A percentile compares a stretch with the other conserved stretches of the same genome.
Conservation (phyloP, 2,113 vertebrate species). For the Solea senegalensis region DNA sequence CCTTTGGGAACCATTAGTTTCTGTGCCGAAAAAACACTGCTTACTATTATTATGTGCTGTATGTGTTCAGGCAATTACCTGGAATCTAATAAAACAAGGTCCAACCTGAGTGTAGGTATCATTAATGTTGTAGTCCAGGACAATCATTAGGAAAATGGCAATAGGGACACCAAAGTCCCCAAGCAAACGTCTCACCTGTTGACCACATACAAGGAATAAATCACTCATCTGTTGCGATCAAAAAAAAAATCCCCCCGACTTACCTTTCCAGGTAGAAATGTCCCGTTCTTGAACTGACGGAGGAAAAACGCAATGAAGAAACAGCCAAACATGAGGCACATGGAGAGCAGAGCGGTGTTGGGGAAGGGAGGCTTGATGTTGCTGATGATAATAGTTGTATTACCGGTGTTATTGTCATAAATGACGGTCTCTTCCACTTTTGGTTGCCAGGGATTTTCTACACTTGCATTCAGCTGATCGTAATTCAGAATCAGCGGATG, state of each 20-base stretch:
- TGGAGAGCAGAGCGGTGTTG: constrained; percentile 95
- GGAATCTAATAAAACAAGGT: neutral
- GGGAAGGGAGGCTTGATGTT: constrained; percentile 70
- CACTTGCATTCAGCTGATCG: constrained; percentile 67
- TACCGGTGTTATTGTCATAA: constrained; percentile 70
- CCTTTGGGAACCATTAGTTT: constrained; percentile 92
- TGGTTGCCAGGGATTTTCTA: constrained; percentile 76
- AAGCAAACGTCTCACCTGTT: constrained; percentile 89
- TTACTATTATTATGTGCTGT: neutral
- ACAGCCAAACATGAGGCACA: constrained; percentile 93
- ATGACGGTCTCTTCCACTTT: constrained; percentile 41
- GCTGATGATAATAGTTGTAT: neutral
- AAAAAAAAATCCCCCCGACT: constrained; percentile 9
- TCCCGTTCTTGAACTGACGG: constrained; percentile 94
- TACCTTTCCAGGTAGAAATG: constrained; percentile 93
- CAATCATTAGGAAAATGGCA: constrained; percentile 91
- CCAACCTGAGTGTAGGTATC: constrained; percentile 92
- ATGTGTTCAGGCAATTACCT: neutral
- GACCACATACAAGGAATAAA: neutral
- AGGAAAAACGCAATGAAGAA: constrained; percentile 92
- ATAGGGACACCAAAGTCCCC: constrained; percentile 98
- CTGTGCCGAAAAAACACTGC: constrained; percentile 64
- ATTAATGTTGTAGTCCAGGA: constrained; percentile 82
- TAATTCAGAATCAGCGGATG: constrained; percentile 85
- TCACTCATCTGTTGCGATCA: neutral